Conservation (phyloP, 1,140 invertebrate genomes). For the Drosophila malerkotliana region DNA sequence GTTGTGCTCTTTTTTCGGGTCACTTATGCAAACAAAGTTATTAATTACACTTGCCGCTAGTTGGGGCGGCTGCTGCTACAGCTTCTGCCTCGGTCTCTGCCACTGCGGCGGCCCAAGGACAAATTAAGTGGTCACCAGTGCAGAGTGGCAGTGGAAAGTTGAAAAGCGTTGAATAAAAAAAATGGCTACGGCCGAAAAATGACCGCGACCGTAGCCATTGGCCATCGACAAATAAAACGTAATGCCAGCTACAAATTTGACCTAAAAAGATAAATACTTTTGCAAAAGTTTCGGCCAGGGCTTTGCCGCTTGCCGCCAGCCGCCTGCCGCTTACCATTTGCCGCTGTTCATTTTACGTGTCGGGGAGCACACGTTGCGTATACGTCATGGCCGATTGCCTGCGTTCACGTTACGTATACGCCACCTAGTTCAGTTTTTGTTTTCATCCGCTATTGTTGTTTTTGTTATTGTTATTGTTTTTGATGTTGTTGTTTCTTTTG, state of each 20-base stretch:
- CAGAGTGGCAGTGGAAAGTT: constrained; percentile 36
- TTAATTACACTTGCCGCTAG: constrained; percentile 69
- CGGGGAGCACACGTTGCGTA: constrained; percentile 61
- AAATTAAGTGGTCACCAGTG: constrained; percentile 67
- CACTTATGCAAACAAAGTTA: constrained; percentile 73
- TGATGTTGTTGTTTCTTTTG: background rate
- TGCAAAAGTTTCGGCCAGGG: constrained; percentile 52
- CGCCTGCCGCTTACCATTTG: constrained; percentile 3
- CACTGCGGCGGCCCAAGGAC: constrained; percentile 51
- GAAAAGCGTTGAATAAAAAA: constrained; percentile 40
- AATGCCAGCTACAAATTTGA: constrained; percentile 62
- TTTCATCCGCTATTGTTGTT: background rate
- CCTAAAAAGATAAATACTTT: constrained; percentile 73
- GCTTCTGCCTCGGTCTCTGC: constrained; percentile 1
- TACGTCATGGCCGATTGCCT: constrained; percentile 50
- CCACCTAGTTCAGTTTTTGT: constrained; percentile 31
- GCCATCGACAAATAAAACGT: constrained; percentile 61
- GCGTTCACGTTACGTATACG: constrained; percentile 56
- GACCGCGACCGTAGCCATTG: constrained; percentile 57
- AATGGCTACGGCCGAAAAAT: constrained; percentile 38
- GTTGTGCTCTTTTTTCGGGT: constrained; percentile 44
- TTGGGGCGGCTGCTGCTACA: constrained; percentile 33
- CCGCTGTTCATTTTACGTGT: constrained; percentile 34
- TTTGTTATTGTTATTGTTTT: background rate
- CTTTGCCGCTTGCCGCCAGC: constrained; percentile 10